These are phyloP conservation scores for Zhengitettix transpicula DNA, from an alignment of 2,888 invertebrate species.

Conservation along the genomic window DNA sequence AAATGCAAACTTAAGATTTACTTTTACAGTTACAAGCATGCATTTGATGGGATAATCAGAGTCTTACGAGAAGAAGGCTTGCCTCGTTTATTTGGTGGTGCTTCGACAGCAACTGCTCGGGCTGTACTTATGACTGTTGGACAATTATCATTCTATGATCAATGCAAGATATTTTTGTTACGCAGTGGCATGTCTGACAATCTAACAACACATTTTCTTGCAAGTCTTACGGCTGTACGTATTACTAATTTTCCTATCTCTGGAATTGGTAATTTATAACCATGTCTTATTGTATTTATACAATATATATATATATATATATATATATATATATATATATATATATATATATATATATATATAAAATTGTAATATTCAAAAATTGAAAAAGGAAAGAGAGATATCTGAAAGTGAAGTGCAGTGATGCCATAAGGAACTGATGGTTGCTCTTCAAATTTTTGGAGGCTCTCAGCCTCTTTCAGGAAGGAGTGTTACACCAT, in stretches of 20 bases:
- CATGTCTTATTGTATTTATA: neutral
- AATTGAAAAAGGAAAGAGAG: neutral
- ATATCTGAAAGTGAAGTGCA: too few relatives aligned
- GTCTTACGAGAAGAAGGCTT: conserved; percentile 73
- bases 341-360: neutral
- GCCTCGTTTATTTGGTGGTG: conserved; percentile 68
- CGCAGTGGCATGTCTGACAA: conserved; percentile 64
- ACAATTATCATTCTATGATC: conserved; percentile 93
- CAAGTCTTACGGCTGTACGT: conserved; percentile 74
- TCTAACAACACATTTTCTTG: conserved; percentile 69
- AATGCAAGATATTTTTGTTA: conserved; percentile 61
- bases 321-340: neutral
- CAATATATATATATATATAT: too few relatives aligned
- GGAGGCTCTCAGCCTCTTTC: too few relatives aligned
- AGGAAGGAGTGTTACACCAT: too few relatives aligned
- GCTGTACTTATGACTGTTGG: conserved; percentile 94
- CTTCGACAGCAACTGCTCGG: conserved; percentile 73
- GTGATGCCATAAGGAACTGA: too few relatives aligned
- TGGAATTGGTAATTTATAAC: neutral
- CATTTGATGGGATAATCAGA: conserved; percentile 72
- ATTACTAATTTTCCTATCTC: neutral
- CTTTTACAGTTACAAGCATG: conserved; percentile 77
- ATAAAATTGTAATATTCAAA: neutral
- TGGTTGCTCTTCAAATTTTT: too few relatives aligned
- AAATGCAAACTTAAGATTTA: too few relatives aligned